Conservation (phyloP, 2,113 vertebrate genomes). For the Acrocephalus kingi region DNA sequence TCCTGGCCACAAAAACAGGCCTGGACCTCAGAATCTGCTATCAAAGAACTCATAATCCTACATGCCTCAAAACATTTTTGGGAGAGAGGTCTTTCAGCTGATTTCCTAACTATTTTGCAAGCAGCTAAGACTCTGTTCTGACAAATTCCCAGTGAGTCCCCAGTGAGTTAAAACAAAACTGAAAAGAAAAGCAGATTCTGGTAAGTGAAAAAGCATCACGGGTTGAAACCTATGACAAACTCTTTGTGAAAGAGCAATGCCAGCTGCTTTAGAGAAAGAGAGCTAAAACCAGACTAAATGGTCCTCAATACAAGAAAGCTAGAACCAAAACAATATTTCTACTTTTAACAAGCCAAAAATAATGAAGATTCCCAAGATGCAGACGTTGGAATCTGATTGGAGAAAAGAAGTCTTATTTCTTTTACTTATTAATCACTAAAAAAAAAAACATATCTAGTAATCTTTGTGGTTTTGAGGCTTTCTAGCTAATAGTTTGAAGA, state of each 20-base stretch:
- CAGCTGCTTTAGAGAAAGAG: neutral
- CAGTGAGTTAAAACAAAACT: neutral
- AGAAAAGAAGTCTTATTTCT: neutral
- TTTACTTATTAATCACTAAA: neutral
- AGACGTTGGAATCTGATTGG: neutral
- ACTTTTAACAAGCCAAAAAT: neutral
- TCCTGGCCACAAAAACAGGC: neutral
- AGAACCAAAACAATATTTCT: neutral
- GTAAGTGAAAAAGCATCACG: neutral
- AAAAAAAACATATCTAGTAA: neutral
- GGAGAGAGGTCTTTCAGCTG: neutral
- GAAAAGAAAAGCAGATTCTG: neutral
- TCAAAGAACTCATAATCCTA: neutral
- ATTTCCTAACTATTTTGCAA: neutral
- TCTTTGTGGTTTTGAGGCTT: neutral
- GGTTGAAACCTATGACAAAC: neutral
- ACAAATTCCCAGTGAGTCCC: neutral
- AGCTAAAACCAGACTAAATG: neutral
- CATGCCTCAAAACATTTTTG: neutral
- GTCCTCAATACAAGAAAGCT: neutral
- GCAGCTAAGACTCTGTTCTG: neutral
- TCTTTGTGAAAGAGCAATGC: neutral
- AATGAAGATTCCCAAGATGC: neutral
- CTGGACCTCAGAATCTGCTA: neutral
- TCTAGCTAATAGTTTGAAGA: neutral